Evolutionary conservation across 1,140 invertebrate genomes (phyloP), one percentile per base, ranked within the genome.

Genomic region (Cotesia glomerata): DNA sequence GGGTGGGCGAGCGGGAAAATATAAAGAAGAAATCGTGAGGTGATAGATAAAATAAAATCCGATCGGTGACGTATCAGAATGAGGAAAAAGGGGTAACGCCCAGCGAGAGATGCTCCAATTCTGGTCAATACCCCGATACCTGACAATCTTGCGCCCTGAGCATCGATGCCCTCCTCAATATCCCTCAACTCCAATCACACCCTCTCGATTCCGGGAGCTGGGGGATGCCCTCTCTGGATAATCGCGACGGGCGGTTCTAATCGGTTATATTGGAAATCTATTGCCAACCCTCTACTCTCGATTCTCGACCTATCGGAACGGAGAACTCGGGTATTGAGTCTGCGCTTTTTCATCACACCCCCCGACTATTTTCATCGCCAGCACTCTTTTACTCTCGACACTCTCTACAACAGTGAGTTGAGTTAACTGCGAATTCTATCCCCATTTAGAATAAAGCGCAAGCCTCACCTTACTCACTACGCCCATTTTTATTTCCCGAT

Each of bases 301-400:
- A 87, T 86, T 84, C 81, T 84, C 86, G 85, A 85, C 86, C 86
- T 87, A 87, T 87, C 86, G 86, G 85, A 85, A 85, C 79, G 83
- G 87, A 77, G 83, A 84, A 85, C 86, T 80, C 85, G 83, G 82
- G 85, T 87, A 87, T 87, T 86, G 86, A 87, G 86, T 87, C 84
- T 87, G 85, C 85, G 85, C 86, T 77, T 45, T 45, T 45, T 9
- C 7, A 45, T 11, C 11, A 9, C 39, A 45, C 39, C 39, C 39
- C 78, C 84, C 18, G 36, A 64, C 35, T 72, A 69, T 14, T 68
- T 59, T 76, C 69, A 54, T 32, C 54, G 49, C 61, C 13, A 32
- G 51, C 45, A 65, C 51, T 39, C n/a, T 62, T 72, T 76, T 77
- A 73, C 73, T 74, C 76, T 73, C 71, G 26, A 8, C 75, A 73